A percentile compares a stretch with the other conserved stretches of the same genome.
Evolutionary conservation across 2,888 invertebrate genomes (phyloP).

Genomic region (Callinectes sapidus): DNA sequence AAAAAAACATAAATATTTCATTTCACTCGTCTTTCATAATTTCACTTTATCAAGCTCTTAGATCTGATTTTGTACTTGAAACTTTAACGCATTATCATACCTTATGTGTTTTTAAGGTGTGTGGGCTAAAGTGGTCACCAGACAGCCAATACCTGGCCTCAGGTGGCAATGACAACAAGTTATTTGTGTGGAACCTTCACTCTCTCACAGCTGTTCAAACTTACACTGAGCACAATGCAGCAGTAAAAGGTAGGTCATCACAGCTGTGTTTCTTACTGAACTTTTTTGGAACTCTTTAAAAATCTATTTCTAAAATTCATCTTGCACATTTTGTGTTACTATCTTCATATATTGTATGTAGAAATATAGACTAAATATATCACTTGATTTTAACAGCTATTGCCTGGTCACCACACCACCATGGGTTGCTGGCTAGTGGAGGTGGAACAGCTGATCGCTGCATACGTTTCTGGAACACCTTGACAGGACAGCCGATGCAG

Average conservation of each 20-base stretch:
- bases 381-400: slow-evolving; percentile 81
- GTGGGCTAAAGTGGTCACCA: slow-evolving; percentile 98
- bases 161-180: slow-evolving; percentile 97
- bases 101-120: slow-evolving; percentile 78
- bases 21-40: too few species aligned
- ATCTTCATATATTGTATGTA: too few species aligned
- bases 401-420: slow-evolving; percentile 99
- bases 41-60: too few species aligned
- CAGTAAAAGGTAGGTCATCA: slow-evolving; percentile 83
- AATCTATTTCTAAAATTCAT: not conserved
- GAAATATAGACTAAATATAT: too few species aligned
- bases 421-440: slow-evolving; percentile 95
- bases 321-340: not conserved
- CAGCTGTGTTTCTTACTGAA: not conserved
- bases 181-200: slow-evolving; percentile 94
- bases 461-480: slow-evolving; percentile 98
- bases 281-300: not conserved
- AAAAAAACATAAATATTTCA: too few species aligned
- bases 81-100: not conserved
- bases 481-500: slow-evolving; percentile 98
- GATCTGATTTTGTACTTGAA: not conserved
- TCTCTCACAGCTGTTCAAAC: slow-evolving; percentile 93
- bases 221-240: slow-evolving; percentile 96
- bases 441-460: slow-evolving; percentile 99
- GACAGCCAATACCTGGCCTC: slow-evolving; percentile 98